phyloP scores from a whole-genome alignment of 2,888 invertebrate species.

The Boloria selene region DNA sequence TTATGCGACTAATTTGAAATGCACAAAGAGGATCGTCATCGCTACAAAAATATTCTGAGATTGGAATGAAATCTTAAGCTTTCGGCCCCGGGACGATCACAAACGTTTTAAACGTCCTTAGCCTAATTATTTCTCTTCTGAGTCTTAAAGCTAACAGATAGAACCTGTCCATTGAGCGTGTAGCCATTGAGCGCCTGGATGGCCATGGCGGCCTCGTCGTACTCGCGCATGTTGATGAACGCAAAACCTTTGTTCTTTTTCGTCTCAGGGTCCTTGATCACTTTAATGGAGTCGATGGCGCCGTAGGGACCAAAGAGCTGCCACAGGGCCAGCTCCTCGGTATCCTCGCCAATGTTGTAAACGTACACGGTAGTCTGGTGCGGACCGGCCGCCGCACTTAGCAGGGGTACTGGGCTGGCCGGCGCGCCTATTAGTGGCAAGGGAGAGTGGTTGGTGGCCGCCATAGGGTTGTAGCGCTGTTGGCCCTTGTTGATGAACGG shows the following conservation, averaged over 20 bases:
- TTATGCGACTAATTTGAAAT: constrained; percentile 81
- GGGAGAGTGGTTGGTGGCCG: constrained; percentile 71
- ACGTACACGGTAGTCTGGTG: constrained; percentile 80
- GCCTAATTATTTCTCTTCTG: constrained; percentile 78
- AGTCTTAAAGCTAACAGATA: constrained; percentile 82
- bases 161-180: constrained; percentile 81
- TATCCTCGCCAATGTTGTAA: constrained; percentile 80
- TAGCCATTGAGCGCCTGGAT: constrained; percentile 80
- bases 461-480: constrained; percentile 79
- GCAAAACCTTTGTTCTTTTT: constrained; percentile 82
- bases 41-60: constrained; percentile 82
- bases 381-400: constrained; percentile 61
- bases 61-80: constrained; percentile 81
- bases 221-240: constrained; percentile 81
- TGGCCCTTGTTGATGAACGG: constrained; percentile 80
- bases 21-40: constrained; percentile 80
- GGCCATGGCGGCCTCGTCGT: constrained; percentile 80
- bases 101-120: constrained; percentile 70
- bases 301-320: constrained; percentile 80
- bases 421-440: constrained; percentile 73
- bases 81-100: constrained; percentile 74
- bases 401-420: constrained; percentile 71
- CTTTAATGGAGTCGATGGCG: constrained; percentile 80
- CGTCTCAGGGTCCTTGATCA: constrained; percentile 80
- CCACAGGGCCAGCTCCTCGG: constrained; percentile 79